Percentiles rank a stretch among this genome's conserved stretches.
Conservation (phyloP, 2,797 vertebrate genomes). For the Perodicticus potto region DNA sequence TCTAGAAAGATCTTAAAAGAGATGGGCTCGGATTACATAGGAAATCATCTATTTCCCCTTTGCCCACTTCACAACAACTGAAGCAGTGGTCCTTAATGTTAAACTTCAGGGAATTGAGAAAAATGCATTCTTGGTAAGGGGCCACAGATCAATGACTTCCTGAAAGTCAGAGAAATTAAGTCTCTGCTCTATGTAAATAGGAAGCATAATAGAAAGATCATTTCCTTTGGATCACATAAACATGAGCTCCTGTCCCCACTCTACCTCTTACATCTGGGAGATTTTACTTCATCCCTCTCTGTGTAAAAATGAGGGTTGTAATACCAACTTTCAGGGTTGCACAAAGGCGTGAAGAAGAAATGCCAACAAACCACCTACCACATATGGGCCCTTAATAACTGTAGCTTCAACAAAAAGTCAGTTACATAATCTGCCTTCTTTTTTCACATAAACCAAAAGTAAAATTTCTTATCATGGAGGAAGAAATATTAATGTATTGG, state of each 20-base stretch:
- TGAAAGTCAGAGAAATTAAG: background rate
- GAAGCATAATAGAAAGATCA: background rate
- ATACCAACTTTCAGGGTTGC: background rate
- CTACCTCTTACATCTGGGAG: background rate
- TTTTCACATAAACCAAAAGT: background rate
- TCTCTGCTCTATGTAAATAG: background rate
- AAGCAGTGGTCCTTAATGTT: background rate
- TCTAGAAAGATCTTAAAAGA: background rate
- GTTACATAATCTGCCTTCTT: background rate
- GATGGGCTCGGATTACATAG: background rate
- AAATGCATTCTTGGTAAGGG: background rate
- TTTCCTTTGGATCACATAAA: background rate
- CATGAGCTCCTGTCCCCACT: background rate
- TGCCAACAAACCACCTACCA: background rate
- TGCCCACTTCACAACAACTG: background rate
- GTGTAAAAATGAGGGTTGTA: background rate
- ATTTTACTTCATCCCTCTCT: background rate
- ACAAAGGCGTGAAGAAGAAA: background rate
- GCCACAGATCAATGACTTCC: constrained; percentile 35
- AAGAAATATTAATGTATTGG: background rate
- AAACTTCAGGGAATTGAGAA: constrained; percentile 27
- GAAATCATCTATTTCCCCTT: background rate
- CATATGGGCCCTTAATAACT: background rate
- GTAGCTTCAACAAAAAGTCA: background rate
- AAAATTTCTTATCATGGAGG: background rate